Evolutionary conservation across 2,797 vertebrate genomes (phyloP), one percentile per base, ranked within the genome.

Genomic region (Babyrousa celebensis): DNA sequence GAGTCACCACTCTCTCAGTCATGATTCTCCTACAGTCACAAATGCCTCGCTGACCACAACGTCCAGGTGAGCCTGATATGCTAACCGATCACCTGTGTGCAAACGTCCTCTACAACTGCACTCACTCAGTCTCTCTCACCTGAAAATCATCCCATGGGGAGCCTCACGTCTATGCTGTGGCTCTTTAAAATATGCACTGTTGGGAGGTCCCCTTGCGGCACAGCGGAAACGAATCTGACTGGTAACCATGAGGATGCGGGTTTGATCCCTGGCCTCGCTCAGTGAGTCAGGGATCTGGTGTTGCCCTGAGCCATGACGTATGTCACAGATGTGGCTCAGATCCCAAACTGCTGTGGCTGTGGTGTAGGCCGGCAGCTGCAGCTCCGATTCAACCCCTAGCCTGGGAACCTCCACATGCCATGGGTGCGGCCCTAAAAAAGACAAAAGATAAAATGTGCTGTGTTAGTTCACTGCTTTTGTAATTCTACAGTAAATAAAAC

Each of bases 401-500:
- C 43, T 48, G 43, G 43, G 43, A 6, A 48, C 43, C 9, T 48
- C 9, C 43, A 48, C 9, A 9, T 48, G 43, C 43, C 9, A 10
- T 6, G 43, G 43, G 43, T 48, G 43, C 9, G 43, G 43, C 43
- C 43, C 7, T 48, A 48, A 48, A 48, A 48, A 48, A 36, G 36
- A 10, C 43, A 48, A 48, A 48, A 48, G 9, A 48, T 77, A 67
- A 92, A 92, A 93, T 56, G 27, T 87, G 18, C 23, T 83, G 17
- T 74, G 32, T 54, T 78, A 48, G 8, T 56, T 65, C 18, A 74
- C 18, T 67, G 16, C 52, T 93, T 94, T 92, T 94, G 21, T 74
- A 96, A 87, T 65, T 89, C 21, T 68, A 90, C 36, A 89, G 48
- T 58, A 92, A 85, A 75, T 58, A 92, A 85, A 75, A 94, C 89